phyloP scores from a whole-genome alignment of 2,797 vertebrate genomes.

The Mastacembelus armatus region DNA sequence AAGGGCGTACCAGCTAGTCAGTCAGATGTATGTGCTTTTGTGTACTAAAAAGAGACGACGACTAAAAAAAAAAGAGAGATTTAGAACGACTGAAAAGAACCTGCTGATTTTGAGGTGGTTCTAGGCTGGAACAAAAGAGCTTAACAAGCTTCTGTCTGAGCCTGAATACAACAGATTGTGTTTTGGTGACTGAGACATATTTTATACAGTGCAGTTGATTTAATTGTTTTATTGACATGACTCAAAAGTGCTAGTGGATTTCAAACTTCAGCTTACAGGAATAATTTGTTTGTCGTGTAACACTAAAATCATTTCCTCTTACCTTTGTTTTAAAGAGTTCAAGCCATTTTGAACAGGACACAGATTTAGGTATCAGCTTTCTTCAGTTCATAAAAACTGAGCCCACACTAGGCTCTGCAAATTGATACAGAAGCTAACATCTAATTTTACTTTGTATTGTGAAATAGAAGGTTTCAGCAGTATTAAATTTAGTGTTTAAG shows the following conservation, averaged over 20 bases:
- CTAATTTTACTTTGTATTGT: not conserved
- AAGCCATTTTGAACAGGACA: not conserved
- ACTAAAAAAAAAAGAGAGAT: not conserved
- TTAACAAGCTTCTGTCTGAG: not conserved
- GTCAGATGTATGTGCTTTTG: not conserved
- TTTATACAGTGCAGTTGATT: no score
- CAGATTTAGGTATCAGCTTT: not conserved
- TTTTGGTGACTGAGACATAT: not conserved
- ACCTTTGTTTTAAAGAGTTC: not conserved
- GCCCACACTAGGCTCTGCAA: conserved; percentile 12
- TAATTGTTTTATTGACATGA: no score
- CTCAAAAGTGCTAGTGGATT: not conserved
- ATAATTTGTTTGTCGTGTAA: conserved; percentile 5
- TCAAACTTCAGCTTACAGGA: not conserved
- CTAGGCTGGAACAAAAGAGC: not conserved
- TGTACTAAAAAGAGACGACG: not conserved
- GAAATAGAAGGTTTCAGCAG: not conserved
- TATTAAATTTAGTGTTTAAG: not conserved
- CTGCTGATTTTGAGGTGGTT: not conserved
- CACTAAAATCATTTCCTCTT: not conserved
- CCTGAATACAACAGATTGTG: not conserved
- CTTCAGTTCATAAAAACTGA: conserved; percentile 1
- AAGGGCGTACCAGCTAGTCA: not conserved
- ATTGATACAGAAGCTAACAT: no score
- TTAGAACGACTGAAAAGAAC: not conserved